Evolutionary conservation across 2,113 vertebrate genomes (phyloP), one percentile per base, ranked within the genome.

Genomic region (Hemichromis elongatus): DNA sequence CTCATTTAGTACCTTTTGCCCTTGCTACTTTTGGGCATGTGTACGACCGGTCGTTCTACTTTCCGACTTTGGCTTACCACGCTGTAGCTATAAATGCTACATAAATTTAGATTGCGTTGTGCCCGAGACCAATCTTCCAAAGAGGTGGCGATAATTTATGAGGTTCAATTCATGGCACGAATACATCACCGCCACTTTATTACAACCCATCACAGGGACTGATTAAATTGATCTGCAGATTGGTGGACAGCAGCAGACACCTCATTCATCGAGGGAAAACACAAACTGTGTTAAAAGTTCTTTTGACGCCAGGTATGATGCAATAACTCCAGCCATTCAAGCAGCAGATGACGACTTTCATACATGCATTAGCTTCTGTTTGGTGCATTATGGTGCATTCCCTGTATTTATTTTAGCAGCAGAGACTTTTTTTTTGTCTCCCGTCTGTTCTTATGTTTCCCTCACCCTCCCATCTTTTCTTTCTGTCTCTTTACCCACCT

Each of bases 71-170:
- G 85, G 40, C 92, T 94, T 79, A 73, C 42, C 77, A 80, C 57
- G 85, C 86, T 12, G 70, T 37, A 85, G 90, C 89, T 91, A 59
- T 92, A 88, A 95, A 90, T 18, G 83, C 42, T 40, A 87, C 90
- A 90, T 96, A 95, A 96, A 96, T 96, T 95, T 93, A 93, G 79
- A 28, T 21, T 33, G 56, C 10, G 45, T 30, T 75, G 59, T 85
- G 89, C 91, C 87, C 78, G 80, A 85, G 88, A 87, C 79, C 91
- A 92, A 8, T 92, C 81, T 88, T 90, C 87, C 81, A 57, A 80
- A 82, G 88, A 93, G 80, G 79, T 24, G 42, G 66, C 18, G 83
- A 42, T 93, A 89, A 96, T 96, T 96, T 95, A 96, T 1, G 18
- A 87, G 85, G 82, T 80, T 77, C 79, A 77, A 87, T 86, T 91